Base-by-base conservation (phyloP, 1,140 invertebrate genomes). In the Ceratina calcarata region DNA sequence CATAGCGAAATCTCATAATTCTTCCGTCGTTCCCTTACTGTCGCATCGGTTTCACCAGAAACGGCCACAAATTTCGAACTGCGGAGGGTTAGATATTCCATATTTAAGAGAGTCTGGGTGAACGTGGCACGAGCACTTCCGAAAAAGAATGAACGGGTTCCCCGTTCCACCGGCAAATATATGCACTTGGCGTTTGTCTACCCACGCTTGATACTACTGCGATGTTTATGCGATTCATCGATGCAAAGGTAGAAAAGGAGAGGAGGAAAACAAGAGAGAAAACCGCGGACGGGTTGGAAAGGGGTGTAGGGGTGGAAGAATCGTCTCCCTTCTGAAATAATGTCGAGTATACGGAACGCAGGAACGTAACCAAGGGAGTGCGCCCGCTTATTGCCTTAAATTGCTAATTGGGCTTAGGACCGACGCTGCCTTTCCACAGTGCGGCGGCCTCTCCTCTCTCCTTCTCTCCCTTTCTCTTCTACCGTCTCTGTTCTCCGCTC, bases 321-420 rank as follows among this genome's bases (percentile, higher is more conserved):
- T 65, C 67, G 61, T 78, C 64, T 83, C 78, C 78, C 83, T 80
- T 53, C 66, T 72, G 60, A 84, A 84, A 85, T 84, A 85, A 85
- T 62, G 71, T 82, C 81, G 75, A 64, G 71, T 73, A 67, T 80
- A 79, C 75, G 65, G 69, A 79, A 66, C 37, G 70, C 55, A 73
- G 76, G 81, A 83, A 84, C 73, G 69, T 81, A 82, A 82, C 69
- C 79, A 76, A 78, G 83, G 83, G 84, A 70, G 68, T 65, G 70
- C 69, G 72, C 84, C 72, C 86, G 84, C 80, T 90, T 89, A 90
- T 90, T 90, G 89, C 87, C 88, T 90, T 89, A 89, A 91, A 91
- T 91, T 91, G 91, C 91, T 91, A 92, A 92, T 92, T 92, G 91
- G 87, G 83, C 80, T 88, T 85, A 86, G 86, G 68, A 87, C 76